Conservation (phyloP, 2,888 invertebrate genomes). For the Chromoteleia sp. region DNA sequence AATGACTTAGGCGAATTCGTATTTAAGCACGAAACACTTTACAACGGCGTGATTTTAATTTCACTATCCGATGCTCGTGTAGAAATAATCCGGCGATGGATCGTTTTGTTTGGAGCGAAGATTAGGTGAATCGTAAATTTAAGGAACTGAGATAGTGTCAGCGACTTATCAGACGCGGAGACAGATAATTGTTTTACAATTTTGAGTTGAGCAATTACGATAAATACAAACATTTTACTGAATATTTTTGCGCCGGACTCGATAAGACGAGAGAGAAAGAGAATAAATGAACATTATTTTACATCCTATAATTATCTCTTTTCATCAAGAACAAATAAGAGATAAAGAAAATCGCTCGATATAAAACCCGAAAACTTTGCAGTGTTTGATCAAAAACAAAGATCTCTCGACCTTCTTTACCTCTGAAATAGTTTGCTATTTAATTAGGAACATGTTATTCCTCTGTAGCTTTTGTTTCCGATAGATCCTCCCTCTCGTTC, state of each 20-base stretch:
- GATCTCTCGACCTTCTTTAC: constrained; percentile 28
- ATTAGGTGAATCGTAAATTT: constrained; percentile 67
- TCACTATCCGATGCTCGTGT: constrained; percentile 17
- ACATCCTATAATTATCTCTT: constrained; percentile 4
- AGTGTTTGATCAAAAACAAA: constrained; percentile 37
- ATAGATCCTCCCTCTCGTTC: constrained; percentile 73
- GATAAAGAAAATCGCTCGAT: constrained; percentile 37
- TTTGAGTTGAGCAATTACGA: constrained; percentile 46
- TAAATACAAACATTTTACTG: constrained; percentile 59
- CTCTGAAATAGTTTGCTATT: constrained; percentile 72
- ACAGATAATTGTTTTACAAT: constrained; percentile 60
- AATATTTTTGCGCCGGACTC: constrained; percentile 50
- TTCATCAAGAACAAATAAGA: not conserved
- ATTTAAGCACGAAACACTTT: constrained; percentile 4
- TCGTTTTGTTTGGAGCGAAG: constrained; percentile 48
- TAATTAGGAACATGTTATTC: constrained; percentile 81
- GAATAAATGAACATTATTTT: constrained; percentile 17
- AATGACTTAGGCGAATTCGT: constrained; percentile 19
- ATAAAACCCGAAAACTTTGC: constrained; percentile 35
- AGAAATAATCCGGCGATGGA: constrained; percentile 47
- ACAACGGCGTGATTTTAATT: constrained; percentile 35
- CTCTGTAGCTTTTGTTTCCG: constrained; percentile 76
- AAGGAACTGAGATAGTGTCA: constrained; percentile 58
- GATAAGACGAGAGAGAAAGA: constrained; percentile 21
- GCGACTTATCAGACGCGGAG: constrained; percentile 47